Percentiles rank a stretch among this genome's conserved stretches.
Conservation (phyloP, 2,113 vertebrate species). For the Paratilapia polleni region DNA sequence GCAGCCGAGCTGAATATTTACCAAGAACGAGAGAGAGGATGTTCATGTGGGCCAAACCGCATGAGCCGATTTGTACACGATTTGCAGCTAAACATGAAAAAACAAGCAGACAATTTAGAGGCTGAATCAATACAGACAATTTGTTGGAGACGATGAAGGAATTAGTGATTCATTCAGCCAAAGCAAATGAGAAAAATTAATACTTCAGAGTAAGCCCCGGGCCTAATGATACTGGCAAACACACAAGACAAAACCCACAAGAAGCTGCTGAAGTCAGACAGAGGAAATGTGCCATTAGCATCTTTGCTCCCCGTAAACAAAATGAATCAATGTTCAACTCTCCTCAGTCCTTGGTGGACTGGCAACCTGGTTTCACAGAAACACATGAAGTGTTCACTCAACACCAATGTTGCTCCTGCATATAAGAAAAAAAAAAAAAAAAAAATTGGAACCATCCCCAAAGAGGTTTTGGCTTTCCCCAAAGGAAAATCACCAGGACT, state of each 20-base stretch:
- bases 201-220: not conserved
- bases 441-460: not conserved
- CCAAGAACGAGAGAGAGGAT: not conserved
- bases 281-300: not conserved
- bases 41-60: fast-evolving
- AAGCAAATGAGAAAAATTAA: not conserved
- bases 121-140: not conserved
- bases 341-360: too few relatives aligned
- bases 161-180: not conserved
- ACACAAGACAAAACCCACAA: not conserved
- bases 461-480: too few relatives aligned
- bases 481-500: not conserved
- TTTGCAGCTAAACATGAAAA: not conserved
- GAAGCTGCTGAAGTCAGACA: not conserved
- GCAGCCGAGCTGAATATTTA: not conserved
- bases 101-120: not conserved
- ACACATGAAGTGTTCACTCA: not conserved
- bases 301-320: fast-evolving
- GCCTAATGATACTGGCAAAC: conserved; percentile 3
- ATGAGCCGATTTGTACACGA: not conserved
- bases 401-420: not conserved
- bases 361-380: not conserved
- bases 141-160: not conserved
- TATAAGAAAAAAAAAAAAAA: fast-evolving
- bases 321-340: fast-evolving